These are phyloP conservation scores for Balanococcus diminutus DNA, from an alignment of 2,888 invertebrate genomes.

Conservation along the genomic window DNA sequence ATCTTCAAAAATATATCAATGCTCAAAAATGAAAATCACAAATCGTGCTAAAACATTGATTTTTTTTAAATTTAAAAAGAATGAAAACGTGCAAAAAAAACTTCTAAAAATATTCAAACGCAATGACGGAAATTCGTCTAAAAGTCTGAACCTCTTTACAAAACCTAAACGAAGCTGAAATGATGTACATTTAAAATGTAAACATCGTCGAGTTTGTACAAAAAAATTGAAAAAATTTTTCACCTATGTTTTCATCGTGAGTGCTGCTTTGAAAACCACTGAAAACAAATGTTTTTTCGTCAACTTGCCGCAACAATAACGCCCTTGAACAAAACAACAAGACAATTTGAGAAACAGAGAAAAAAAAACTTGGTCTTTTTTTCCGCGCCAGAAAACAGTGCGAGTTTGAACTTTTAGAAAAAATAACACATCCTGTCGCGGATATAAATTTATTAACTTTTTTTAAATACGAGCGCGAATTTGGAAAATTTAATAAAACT, in stretches of 20 bases:
- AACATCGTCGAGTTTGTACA: not conserved
- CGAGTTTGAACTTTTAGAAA: not conserved
- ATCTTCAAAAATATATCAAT: too few relatives aligned
- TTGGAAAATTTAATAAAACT: slow-evolving; percentile 23
- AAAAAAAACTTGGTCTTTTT: not conserved
- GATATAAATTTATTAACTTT: slow-evolving; percentile 3
- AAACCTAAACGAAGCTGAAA: not conserved
- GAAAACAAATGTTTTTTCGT: slow-evolving; percentile 19
- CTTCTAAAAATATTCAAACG: too few relatives aligned
- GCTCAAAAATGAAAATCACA: too few relatives aligned
- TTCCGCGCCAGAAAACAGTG: not conserved
- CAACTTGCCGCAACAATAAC: slow-evolving; percentile 15
- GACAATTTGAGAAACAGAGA: not conserved
- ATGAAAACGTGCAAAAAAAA: too few relatives aligned
- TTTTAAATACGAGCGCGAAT: not conserved
- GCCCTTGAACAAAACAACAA: not conserved
- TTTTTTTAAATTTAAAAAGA: too few relatives aligned
- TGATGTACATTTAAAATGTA: not conserved
- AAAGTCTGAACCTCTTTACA: not conserved
- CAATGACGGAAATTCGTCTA: not conserved
- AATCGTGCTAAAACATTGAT: too few relatives aligned
- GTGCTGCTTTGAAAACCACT: not conserved
- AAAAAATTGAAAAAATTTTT: slow-evolving; percentile 9
- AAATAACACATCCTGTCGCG: slow-evolving; percentile 11
- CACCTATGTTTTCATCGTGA: not conserved